A percentile compares a stretch with the other conserved stretches of the same genome.
phyloP scores from a whole-genome alignment of 1,140 invertebrate species.

The Rhizoglyphus robini region DNA sequence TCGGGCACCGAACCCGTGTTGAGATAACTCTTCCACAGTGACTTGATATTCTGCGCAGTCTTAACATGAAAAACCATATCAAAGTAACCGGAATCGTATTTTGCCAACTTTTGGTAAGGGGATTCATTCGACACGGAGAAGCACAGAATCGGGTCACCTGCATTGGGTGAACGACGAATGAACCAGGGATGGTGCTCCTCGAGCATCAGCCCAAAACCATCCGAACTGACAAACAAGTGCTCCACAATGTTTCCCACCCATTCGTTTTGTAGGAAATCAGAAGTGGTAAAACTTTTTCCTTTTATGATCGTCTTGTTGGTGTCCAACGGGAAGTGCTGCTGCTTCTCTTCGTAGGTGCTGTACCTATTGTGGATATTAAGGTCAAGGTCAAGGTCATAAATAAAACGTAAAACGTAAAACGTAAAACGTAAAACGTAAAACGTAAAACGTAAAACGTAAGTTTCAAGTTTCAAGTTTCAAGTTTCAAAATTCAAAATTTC shows the following conservation, averaged over 20 bases:
- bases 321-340: not conserved
- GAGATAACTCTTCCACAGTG: conserved; percentile 45
- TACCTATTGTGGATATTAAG: too few relatives aligned
- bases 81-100: conserved; percentile 24
- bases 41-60: conserved; percentile 68
- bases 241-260: conserved; percentile 39
- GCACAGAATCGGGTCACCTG: conserved; percentile 31
- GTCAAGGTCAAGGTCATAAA: too few relatives aligned
- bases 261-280: not conserved
- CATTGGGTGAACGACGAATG: conserved; percentile 36
- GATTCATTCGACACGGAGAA: conserved; percentile 47
- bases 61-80: not conserved
- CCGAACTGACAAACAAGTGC: conserved; percentile 58
- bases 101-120: conserved; percentile 50
- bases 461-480: too few relatives aligned
- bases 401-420: too few relatives aligned
- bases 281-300: not conserved
- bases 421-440: too few relatives aligned
- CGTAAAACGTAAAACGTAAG: too few relatives aligned
- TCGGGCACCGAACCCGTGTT: conserved; percentile 52
- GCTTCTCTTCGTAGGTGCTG: too few relatives aligned
- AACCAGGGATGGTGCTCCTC: conserved; percentile 50
- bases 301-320: not conserved
- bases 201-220: conserved; percentile 48
- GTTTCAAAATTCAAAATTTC: too few relatives aligned